A percentile compares a stretch with the other conserved stretches of the same genome.
phyloP scores from a whole-genome alignment of 1,140 invertebrate genomes.

The Drosophila hydei region DNA sequence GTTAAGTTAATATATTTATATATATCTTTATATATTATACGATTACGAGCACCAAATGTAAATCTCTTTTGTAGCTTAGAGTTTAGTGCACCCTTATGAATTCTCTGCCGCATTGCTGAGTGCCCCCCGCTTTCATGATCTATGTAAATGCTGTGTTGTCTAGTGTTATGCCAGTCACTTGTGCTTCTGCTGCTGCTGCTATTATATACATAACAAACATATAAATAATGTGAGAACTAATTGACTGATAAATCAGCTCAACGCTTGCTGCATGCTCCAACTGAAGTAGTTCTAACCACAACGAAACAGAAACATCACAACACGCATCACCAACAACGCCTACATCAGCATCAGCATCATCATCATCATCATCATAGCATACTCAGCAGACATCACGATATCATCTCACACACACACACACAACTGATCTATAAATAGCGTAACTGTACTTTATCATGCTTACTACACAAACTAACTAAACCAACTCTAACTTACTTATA shows the following conservation, averaged over 20 bases:
- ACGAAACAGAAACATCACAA: neutral
- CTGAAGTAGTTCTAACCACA: neutral
- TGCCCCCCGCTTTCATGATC: neutral
- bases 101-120: neutral
- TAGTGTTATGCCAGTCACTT: constrained; percentile 13
- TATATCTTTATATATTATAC: constrained; percentile 9
- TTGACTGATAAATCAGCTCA: neutral
- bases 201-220: neutral
- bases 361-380: constrained; percentile 18
- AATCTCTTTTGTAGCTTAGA: constrained; percentile 10
- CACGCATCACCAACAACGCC: constrained; percentile 18
- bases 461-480: constrained; percentile 13
- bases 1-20: constrained; percentile 13
- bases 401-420: neutral
- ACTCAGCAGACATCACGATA: neutral
- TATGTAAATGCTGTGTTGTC: constrained; percentile 27
- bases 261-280: constrained; percentile 8
- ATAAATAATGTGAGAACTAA: too few relatives aligned
- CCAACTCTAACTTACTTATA: constrained; percentile 11
- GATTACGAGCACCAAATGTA: constrained; percentile 15
- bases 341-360: constrained; percentile 18
- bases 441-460: constrained; percentile 36
- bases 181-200: constrained; percentile 1
- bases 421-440: neutral
- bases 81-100: constrained; percentile 15